phyloP scores from a whole-genome alignment of 2,888 invertebrate species.

The Tetanocera ferruginea region DNA sequence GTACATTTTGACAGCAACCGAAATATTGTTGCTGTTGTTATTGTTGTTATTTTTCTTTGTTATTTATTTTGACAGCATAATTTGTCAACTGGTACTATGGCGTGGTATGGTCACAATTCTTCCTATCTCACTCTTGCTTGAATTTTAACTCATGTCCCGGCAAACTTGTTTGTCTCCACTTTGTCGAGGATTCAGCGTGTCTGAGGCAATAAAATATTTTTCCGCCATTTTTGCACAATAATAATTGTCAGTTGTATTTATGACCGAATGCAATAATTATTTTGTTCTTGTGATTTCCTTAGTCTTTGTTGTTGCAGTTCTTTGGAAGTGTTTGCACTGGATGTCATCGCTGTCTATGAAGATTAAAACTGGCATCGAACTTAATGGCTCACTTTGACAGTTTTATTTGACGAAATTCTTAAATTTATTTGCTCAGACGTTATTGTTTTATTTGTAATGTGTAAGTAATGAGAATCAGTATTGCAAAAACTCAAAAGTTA shows the following conservation, averaged over 20 bases:
- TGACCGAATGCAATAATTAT: constrained; percentile 21
- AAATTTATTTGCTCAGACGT: no score
- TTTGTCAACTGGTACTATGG: constrained; percentile 3
- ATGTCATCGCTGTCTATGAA: not conserved
- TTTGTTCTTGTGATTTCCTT: not conserved
- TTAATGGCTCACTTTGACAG: not conserved
- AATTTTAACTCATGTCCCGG: not conserved
- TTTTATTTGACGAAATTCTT: no score
- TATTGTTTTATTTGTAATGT: no score
- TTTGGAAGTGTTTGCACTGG: not conserved
- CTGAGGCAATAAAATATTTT: constrained; percentile 20
- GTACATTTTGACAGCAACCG: constrained; percentile 6
- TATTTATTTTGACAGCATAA: constrained; percentile 23
- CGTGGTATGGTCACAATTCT: not conserved
- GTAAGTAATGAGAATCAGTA: no score
- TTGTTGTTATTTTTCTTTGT: not conserved
- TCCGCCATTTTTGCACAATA: constrained; percentile 5
- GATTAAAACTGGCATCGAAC: not conserved
- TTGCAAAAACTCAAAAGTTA: no score
- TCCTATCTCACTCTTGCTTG: not conserved
- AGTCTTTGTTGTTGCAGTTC: not conserved
- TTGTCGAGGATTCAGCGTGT: not conserved
- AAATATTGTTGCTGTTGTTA: not conserved
- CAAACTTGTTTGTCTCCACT: not conserved
- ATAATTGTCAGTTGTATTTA: constrained; percentile 28